These are phyloP conservation scores for Drosophila helvetica DNA, from an alignment of 2,888 invertebrate genomes.

Conservation along the genomic window DNA sequence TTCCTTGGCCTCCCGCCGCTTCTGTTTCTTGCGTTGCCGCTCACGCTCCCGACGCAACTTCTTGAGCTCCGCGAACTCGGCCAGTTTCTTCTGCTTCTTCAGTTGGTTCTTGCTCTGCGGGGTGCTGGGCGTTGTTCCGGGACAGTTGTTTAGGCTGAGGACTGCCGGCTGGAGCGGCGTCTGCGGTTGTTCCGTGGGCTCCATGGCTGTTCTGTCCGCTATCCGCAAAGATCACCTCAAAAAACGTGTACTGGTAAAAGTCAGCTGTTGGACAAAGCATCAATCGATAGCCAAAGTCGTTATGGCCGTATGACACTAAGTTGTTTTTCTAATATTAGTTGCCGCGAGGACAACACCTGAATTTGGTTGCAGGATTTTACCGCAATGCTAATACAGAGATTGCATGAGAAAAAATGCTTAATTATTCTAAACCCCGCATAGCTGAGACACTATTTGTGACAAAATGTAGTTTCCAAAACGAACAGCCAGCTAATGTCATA, in stretches of 20 bases:
- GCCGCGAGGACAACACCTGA: not conserved
- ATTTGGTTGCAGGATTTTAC: too few relatives aligned
- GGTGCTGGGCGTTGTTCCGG: slow-evolving; percentile 63
- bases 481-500: not conserved
- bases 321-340: not conserved
- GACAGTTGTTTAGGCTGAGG: slow-evolving; percentile 31
- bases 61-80: slow-evolving; percentile 90
- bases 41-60: slow-evolving; percentile 89
- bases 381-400: not conserved
- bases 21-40: slow-evolving; percentile 88
- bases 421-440: too few relatives aligned
- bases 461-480: too few relatives aligned
- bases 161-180: not conserved
- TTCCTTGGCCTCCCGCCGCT: slow-evolving; percentile 88
- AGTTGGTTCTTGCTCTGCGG: slow-evolving; percentile 48
- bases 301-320: not conserved
- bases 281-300: not conserved
- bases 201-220: not conserved
- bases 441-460: too few relatives aligned
- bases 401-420: not conserved
- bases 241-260: not conserved
- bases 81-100: slow-evolving; percentile 85
- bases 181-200: not conserved
- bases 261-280: not conserved
- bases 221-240: not conserved